Evolutionary conservation across 2,888 invertebrate species (phyloP).

Genomic region (Hybos culiciformis): DNA sequence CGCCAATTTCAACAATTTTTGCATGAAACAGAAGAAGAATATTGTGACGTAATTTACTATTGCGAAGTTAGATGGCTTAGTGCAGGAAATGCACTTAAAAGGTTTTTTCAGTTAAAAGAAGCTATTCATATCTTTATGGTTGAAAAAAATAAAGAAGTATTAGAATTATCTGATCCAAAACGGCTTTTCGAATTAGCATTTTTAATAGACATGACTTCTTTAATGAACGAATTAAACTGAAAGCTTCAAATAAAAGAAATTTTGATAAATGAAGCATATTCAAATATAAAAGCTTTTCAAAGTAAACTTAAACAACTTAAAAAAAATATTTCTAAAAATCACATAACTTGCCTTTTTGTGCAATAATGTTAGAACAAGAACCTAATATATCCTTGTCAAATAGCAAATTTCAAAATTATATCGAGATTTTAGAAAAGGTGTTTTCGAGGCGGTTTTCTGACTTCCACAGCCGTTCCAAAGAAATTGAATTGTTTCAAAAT

Average conservation of each 20-base stretch:
- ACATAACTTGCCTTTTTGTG: constrained; percentile 1
- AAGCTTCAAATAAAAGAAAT: constrained; percentile 2
- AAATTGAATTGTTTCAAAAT: constrained; percentile 1
- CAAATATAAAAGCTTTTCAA: not conserved
- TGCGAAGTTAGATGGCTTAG: constrained; percentile 2
- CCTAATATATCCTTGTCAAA: not conserved
- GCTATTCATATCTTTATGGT: constrained; percentile 1
- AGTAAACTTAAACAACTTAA: not conserved
- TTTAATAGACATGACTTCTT: constrained; percentile 1
- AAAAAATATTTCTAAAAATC: not conserved
- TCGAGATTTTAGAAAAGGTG: not conserved
- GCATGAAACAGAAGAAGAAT: constrained; percentile 2
- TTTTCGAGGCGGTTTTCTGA: not conserved
- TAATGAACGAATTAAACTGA: constrained; percentile 3
- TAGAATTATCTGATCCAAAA: constrained; percentile 1
- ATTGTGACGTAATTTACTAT: constrained; percentile 1
- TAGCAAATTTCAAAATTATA: not conserved
- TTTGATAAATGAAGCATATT: not conserved
- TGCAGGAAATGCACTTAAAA: constrained; percentile 3
- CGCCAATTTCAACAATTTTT: constrained; percentile 3
- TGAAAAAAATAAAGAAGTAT: constrained; percentile 1
- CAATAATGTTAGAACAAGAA: not conserved
- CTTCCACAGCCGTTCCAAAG: not conserved
- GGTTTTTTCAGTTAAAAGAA: constrained; percentile 4
- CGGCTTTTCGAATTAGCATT: constrained; percentile 2